These are phyloP conservation scores for Gryllus longicercus DNA, from an alignment of 2,888 invertebrate genomes.

Conservation along the genomic window DNA sequence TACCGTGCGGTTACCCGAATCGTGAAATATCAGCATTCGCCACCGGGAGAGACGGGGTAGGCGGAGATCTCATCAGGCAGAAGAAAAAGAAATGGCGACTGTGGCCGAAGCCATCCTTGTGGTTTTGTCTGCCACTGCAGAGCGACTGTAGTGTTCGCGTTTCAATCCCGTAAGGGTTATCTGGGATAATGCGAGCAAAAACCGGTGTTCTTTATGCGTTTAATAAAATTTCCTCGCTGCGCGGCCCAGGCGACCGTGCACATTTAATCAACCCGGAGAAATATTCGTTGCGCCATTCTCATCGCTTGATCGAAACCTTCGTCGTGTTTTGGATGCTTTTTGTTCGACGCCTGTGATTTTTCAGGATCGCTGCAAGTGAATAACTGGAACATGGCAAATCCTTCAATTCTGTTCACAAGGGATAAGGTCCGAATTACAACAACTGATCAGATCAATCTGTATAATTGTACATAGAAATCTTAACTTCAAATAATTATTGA, in stretches of 20 bases:
- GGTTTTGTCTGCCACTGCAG: not conserved
- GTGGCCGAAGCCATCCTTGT: not conserved
- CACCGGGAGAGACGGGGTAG: not conserved
- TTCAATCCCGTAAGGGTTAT: not conserved
- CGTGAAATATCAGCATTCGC: conserved; percentile 7
- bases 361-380: no score
- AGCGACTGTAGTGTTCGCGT: not conserved
- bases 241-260: not conserved
- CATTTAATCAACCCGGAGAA: no score
- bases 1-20: not conserved
- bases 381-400: no score
- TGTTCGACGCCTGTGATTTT: no score
- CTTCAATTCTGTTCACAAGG: no score
- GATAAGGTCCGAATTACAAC: no score
- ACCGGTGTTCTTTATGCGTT: not conserved
- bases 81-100: not conserved
- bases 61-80: not conserved
- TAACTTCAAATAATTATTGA: no score
- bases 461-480: no score
- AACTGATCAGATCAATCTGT: no score
- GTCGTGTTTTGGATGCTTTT: no score
- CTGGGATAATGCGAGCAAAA: not conserved
- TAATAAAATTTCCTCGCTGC: not conserved
- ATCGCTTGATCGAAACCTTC: no score
- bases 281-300: no score